These are phyloP conservation scores for Physella acuta DNA, from an alignment of 1,140 invertebrate species.

Conservation along the genomic window DNA sequence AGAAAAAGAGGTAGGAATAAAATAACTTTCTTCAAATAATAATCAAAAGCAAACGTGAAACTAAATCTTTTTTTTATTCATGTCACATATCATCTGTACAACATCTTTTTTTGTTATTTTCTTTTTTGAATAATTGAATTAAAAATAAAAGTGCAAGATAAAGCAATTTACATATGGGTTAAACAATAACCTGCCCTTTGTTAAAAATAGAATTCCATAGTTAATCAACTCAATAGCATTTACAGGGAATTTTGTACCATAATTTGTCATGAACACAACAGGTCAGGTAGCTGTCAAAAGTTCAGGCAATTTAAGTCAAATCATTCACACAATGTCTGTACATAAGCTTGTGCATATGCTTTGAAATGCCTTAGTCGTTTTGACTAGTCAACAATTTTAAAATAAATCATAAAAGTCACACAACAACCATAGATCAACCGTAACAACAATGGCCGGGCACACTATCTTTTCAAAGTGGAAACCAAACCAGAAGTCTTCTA, in stretches of 20 bases:
- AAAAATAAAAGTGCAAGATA: conserved; percentile 3
- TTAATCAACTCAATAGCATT: conserved; percentile 12
- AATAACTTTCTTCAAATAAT: too few species aligned
- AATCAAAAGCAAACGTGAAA: too few species aligned
- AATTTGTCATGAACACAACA: neutral
- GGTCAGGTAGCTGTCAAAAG: neutral
- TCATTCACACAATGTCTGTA: neutral
- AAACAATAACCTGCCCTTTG: neutral
- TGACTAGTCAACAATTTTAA: neutral
- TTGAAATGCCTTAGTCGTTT: neutral
- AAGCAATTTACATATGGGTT: conserved; percentile 5
- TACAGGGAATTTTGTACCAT: conserved; percentile 16
- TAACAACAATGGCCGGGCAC: too few species aligned
- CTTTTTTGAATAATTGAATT: neutral
- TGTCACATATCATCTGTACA: conserved; percentile 20
- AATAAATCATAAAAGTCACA: too few species aligned
- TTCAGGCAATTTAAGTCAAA: neutral
- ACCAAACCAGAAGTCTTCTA: neutral
- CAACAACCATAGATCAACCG: too few species aligned
- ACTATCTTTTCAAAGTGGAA: too few species aligned
- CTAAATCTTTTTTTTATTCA: too few species aligned
- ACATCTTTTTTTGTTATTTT: conserved; percentile 11
- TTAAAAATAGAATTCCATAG: conserved; percentile 8
- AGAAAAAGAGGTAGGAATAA: too few species aligned
- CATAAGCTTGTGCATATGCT: neutral